Evolutionary conservation across 2,113 vertebrate species (phyloP).

Genomic region (Pedionomus torquatus): DNA sequence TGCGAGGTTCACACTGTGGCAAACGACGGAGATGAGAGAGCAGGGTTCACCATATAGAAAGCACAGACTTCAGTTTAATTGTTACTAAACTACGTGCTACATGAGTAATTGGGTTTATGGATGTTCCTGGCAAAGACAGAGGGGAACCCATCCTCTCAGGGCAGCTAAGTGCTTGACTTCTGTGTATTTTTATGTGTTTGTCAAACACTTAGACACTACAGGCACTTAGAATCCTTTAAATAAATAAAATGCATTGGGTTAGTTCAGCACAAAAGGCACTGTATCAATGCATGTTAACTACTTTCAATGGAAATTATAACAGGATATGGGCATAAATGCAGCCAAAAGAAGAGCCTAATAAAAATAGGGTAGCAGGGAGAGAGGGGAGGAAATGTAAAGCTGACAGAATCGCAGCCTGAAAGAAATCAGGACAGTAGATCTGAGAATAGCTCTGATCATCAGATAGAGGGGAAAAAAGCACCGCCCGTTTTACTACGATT

Average conservation of each 20-base stretch:
- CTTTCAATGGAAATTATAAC: conserved; percentile 16
- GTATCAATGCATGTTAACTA: conserved; percentile 39
- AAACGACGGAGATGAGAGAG: background rate
- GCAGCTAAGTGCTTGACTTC: conserved; percentile 63
- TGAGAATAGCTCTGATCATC: conserved; percentile 17
- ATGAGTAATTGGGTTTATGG: conserved; percentile 36
- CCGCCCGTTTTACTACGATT: background rate
- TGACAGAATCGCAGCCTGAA: background rate
- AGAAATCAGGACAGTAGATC: conserved; percentile 12
- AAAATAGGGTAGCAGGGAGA: background rate
- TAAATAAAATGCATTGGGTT: conserved; percentile 59
- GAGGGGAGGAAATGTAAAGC: background rate
- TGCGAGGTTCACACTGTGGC: background rate
- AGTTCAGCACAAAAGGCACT: conserved; percentile 14
- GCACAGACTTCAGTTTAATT: conserved; percentile 6
- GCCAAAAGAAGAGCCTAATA: conserved; percentile 9
- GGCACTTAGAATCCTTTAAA: conserved; percentile 67
- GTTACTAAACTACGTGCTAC: background rate
- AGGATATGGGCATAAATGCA: background rate
- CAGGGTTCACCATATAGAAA: background rate
- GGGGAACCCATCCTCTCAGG: conserved; percentile 26
- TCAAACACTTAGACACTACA: conserved; percentile 50
- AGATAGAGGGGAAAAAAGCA: background rate
- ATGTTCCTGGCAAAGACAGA: conserved; percentile 40
- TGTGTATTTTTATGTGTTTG: conserved; percentile 55